A percentile compares a stretch with the other conserved stretches of the same genome.
Conservation (phyloP, 2,797 vertebrate genomes). For the Arctocebus calabarensis region DNA sequence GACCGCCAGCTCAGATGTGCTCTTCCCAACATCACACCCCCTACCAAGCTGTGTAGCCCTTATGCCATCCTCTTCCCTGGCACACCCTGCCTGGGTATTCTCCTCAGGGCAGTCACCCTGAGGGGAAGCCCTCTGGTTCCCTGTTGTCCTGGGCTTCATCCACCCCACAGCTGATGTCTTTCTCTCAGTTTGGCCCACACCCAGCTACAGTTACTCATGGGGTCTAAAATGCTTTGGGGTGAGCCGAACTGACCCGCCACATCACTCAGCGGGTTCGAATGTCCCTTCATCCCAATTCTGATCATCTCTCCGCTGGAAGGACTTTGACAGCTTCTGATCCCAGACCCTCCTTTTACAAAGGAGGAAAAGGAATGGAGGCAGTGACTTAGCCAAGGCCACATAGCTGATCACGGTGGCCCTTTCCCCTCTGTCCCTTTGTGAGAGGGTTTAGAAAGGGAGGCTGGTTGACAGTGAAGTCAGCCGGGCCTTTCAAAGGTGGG, state of each 20-base stretch:
- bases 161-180: not conserved
- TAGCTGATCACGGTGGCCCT: not conserved
- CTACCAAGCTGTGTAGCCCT: not conserved
- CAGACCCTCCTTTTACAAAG: not conserved
- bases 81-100: too few species aligned
- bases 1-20: not conserved
- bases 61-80: not conserved
- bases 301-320: not conserved
- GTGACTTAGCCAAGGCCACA: not conserved
- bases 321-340: not conserved
- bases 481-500: too few species aligned
- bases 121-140: not conserved
- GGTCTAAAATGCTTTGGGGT: not conserved
- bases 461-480: not conserved
- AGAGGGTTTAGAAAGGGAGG: not conserved
- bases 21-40: not conserved
- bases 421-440: not conserved
- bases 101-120: rapidly evolving
- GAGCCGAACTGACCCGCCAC: not conserved
- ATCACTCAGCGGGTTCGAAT: not conserved
- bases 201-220: not conserved
- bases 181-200: not conserved
- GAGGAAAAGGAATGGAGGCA: not conserved
- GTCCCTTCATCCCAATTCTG: not conserved
- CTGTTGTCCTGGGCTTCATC: not conserved